A percentile compares a stretch with the other conserved stretches of the same genome.
phyloP scores from a whole-genome alignment of 2,888 invertebrate species.

The Stegophylla sp. region DNA sequence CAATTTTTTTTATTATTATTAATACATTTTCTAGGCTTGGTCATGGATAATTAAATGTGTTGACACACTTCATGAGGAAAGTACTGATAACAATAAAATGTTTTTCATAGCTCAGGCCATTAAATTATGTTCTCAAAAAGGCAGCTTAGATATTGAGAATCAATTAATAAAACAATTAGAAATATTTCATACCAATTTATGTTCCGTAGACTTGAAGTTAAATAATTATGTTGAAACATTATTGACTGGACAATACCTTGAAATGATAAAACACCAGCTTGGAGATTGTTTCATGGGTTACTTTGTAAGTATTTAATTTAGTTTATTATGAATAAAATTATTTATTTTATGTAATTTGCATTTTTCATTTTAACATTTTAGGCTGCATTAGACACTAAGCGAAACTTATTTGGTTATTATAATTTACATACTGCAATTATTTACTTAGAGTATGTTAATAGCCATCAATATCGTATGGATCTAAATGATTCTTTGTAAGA shows the following conservation, averaged over 20 bases:
- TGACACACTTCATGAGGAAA: constrained; percentile 27
- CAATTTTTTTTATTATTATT: not conserved
- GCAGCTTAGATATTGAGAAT: constrained; percentile 30
- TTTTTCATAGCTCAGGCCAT: constrained; percentile 26
- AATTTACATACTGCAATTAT: constrained; percentile 88
- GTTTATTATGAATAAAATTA: not conserved
- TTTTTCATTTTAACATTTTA: constrained; percentile 9
- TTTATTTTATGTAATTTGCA: not conserved
- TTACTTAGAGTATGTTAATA: constrained; percentile 90
- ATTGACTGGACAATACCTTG: constrained; percentile 33
- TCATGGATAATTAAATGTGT: constrained; percentile 44
- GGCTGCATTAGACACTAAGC: constrained; percentile 42
- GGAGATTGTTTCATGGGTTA: constrained; percentile 31
- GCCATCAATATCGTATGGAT: constrained; percentile 87
- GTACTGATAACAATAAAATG: constrained; percentile 11
- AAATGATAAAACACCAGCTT: constrained; percentile 33
- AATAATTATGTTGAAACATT: constrained; percentile 40
- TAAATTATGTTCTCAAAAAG: constrained; percentile 26
- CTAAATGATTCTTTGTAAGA: constrained; percentile 78
- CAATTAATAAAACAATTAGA: constrained; percentile 42
- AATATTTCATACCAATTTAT: no score
- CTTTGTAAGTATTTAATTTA: constrained; percentile 14
- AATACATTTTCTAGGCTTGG: constrained; percentile 39
- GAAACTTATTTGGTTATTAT: constrained; percentile 52
- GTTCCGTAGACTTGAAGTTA: no score